Evolutionary conservation across 2,113 vertebrate genomes (phyloP).

Genomic region (Sapayoa aenigma): DNA sequence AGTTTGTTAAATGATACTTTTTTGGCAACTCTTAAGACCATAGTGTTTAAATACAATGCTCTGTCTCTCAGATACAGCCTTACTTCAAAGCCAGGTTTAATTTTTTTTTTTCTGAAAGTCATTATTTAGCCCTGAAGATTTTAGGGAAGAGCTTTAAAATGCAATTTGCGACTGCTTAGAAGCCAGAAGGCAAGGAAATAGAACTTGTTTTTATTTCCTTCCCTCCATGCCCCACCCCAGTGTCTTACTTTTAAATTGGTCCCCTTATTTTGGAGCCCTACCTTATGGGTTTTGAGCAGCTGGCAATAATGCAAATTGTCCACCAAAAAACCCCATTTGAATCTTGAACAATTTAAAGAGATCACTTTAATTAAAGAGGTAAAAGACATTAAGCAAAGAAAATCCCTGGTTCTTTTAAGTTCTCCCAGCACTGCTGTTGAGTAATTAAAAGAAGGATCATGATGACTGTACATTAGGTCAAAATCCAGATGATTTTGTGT

Average conservation of each 20-base stretch:
- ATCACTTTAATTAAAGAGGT: conserved; percentile 39
- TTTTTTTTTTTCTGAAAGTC: neutral
- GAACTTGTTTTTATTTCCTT: neutral
- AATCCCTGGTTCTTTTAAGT: conserved; percentile 30
- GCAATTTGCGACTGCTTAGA: neutral
- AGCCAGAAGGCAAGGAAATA: conserved; percentile 3
- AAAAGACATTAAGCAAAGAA: conserved; percentile 34
- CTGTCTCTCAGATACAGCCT: neutral
- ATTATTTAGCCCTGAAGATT: neutral
- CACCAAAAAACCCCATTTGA: neutral
- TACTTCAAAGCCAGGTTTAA: neutral
- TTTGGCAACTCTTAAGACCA: neutral
- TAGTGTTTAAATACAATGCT: neutral
- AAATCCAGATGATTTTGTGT: conserved; percentile 38
- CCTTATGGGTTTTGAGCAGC: conserved; percentile 47
- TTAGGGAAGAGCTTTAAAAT: neutral
- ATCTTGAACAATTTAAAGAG: conserved; percentile 44
- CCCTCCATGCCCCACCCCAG: neutral
- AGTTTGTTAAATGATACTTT: neutral
- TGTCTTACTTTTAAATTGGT: conserved; percentile 26
- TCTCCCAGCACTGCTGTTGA: neutral
- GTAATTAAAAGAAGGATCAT: conserved; percentile 36
- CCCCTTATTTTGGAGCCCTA: neutral
- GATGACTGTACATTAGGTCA: conserved; percentile 44
- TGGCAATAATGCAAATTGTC: conserved; percentile 49